Evolutionary conservation across 2,797 vertebrate species (phyloP).

Genomic region (Chelmon rostratus): DNA sequence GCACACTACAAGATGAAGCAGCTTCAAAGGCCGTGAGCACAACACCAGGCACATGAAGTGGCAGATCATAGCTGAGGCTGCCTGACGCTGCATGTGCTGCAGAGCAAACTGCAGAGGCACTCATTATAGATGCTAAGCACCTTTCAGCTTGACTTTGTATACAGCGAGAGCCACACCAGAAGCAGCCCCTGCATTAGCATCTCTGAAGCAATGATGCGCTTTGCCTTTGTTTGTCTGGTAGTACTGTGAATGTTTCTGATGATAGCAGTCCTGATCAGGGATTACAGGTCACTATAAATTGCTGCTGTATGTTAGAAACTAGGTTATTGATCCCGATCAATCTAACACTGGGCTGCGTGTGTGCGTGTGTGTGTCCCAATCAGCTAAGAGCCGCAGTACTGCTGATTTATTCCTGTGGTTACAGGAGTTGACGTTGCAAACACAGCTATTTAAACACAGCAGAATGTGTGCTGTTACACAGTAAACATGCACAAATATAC

Average conservation of each 20-base stretch:
- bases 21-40: constrained; percentile 5
- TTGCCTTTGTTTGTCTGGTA: not conserved
- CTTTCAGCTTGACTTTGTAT: not conserved
- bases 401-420: constrained; percentile 57
- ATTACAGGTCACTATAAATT: constrained; percentile 14
- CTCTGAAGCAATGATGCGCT: not conserved
- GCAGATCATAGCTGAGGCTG: not conserved
- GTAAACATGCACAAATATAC: constrained; percentile 21
- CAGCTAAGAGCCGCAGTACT: constrained; percentile 58
- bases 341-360: not conserved
- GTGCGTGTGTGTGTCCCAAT: constrained; percentile 42
- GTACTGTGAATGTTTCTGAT: constrained; percentile 2
- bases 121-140: constrained; percentile 49
- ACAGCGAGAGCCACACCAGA: not conserved
- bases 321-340: constrained; percentile 58
- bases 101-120: constrained; percentile 31
- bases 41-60: not conserved
- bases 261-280: constrained; percentile 1
- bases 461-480: constrained; percentile 30
- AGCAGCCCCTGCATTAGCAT: not conserved
- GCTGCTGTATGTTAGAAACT: constrained; percentile 13
- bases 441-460: constrained; percentile 48
- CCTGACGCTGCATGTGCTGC: constrained; percentile 28
- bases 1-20: constrained; percentile 2
- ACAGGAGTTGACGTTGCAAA: constrained; percentile 54